Percentiles rank a stretch among this genome's conserved stretches.
These are phyloP conservation scores for Paramacrobiotus metropolitanus DNA, from an alignment of 1,140 invertebrate species.

Conservation along the genomic window DNA sequence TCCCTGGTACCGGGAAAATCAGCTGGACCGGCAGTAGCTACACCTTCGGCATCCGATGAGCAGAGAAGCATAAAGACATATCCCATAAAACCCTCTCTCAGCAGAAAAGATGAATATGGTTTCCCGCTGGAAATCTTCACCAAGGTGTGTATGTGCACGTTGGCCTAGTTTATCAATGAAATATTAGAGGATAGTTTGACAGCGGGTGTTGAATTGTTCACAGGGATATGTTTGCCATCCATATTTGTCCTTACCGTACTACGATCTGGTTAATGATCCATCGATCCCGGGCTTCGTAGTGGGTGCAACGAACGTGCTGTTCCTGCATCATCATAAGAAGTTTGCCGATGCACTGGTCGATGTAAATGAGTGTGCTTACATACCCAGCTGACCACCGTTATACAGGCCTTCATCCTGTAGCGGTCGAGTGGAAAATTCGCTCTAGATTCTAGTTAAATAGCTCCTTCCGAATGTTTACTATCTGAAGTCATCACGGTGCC, in stretches of 20 bases:
- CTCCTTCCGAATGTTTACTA: too few species aligned
- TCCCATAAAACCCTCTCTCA: slow-evolving; percentile 12
- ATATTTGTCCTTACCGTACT: slow-evolving; percentile 79
- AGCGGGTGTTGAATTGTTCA: slow-evolving; percentile 9
- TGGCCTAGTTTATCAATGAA: slow-evolving; percentile 10
- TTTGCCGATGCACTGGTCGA: slow-evolving; percentile 77
- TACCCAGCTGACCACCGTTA: too few species aligned
- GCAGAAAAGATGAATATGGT: slow-evolving; percentile 39
- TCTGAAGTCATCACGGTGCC: too few species aligned
- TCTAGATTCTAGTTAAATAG: too few species aligned
- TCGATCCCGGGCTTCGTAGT: slow-evolving; percentile 74
- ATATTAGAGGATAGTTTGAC: not conserved
- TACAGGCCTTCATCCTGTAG: too few species aligned
- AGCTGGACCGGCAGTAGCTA: slow-evolving; percentile 2
- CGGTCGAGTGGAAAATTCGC: too few species aligned
- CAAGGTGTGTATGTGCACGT: slow-evolving; percentile 30
- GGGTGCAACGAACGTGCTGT: slow-evolving; percentile 81
- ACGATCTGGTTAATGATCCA: slow-evolving; percentile 66
- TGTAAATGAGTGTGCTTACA: slow-evolving; percentile 28
- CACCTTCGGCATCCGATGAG: slow-evolving; percentile 5
- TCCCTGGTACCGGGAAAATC: slow-evolving; percentile 4
- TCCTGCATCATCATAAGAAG: slow-evolving; percentile 67
- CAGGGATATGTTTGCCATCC: slow-evolving; percentile 78
- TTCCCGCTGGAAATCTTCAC: slow-evolving; percentile 67
- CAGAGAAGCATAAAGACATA: slow-evolving; percentile 8